These are phyloP conservation scores for Leptopilina syphax DNA, from an alignment of 2,888 invertebrate genomes.

Conservation along the genomic window DNA sequence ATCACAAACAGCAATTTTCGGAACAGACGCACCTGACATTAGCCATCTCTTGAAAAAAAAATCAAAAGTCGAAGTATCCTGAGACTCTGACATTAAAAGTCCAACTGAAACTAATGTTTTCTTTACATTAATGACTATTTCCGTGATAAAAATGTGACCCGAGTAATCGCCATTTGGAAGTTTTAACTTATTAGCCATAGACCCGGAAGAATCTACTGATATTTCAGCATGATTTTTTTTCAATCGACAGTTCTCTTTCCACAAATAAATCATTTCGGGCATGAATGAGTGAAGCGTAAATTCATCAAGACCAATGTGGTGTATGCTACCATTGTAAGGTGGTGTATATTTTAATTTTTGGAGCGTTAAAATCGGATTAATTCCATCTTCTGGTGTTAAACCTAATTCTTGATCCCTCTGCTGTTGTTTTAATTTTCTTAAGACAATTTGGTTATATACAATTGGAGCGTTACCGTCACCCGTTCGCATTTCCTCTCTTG, in stretches of 20 bases:
- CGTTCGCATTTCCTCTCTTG: not conserved
- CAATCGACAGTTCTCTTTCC: not conserved
- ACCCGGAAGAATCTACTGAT: not conserved
- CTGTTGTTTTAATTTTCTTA: no score
- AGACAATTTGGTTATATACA: not conserved
- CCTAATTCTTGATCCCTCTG: no score
- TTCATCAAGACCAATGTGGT: no score
- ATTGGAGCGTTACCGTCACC: slow-evolving; percentile 13
- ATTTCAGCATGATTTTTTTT: not conserved
- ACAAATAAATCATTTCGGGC: slow-evolving; percentile 1
- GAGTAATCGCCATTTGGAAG: not conserved
- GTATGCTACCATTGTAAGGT: no score
- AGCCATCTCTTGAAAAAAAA: slow-evolving; percentile 10
- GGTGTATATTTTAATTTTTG: no score
- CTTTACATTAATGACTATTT: not conserved
- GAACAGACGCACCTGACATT: not conserved
- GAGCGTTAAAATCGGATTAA: no score
- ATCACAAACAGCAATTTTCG: not conserved
- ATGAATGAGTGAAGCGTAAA: no score
- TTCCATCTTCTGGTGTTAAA: no score
- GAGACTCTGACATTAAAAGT: not conserved
- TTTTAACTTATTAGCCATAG: not conserved
- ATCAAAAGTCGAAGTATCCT: not conserved
- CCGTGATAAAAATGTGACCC: not conserved
- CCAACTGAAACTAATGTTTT: not conserved